Conservation (phyloP, 2,797 vertebrate species). For the Malurus splendens region DNA sequence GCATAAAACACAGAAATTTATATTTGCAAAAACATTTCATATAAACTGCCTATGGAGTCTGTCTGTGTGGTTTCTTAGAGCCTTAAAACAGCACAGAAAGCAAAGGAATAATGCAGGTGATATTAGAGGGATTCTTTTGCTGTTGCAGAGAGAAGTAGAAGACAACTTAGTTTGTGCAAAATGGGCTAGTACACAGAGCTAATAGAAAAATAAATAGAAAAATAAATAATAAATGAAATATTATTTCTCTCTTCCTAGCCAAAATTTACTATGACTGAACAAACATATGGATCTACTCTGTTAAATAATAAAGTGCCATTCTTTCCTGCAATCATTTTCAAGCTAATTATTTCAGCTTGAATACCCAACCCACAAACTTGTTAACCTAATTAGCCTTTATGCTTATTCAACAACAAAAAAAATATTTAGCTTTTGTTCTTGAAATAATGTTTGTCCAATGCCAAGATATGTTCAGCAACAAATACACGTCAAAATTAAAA, state of each 20-base stretch:
- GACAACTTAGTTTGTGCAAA: background rate
- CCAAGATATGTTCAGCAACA: background rate
- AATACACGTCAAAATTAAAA: background rate
- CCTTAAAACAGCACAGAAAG: background rate
- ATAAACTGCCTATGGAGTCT: background rate
- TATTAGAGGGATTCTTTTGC: background rate
- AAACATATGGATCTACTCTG: background rate
- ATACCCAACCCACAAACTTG: background rate
- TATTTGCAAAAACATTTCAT: background rate
- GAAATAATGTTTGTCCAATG: background rate
- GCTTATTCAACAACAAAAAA: background rate
- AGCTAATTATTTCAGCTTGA: conserved; percentile 8
- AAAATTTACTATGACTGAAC: background rate
- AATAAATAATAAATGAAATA: conserved; percentile 38
- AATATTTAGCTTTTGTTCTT: background rate
- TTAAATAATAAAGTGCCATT: background rate
- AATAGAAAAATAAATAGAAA: conserved; percentile 1
- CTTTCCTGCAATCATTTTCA: background rate
- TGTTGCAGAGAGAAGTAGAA: background rate
- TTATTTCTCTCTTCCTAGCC: background rate
- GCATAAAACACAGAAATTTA: background rate
- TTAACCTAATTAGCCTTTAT: background rate
- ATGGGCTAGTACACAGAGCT: background rate
- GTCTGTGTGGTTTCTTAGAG: background rate
- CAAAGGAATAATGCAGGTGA: background rate